Evolutionary conservation across 2,113 vertebrate species (phyloP).

Genomic region (Chiloscyllium plagiosum): DNA sequence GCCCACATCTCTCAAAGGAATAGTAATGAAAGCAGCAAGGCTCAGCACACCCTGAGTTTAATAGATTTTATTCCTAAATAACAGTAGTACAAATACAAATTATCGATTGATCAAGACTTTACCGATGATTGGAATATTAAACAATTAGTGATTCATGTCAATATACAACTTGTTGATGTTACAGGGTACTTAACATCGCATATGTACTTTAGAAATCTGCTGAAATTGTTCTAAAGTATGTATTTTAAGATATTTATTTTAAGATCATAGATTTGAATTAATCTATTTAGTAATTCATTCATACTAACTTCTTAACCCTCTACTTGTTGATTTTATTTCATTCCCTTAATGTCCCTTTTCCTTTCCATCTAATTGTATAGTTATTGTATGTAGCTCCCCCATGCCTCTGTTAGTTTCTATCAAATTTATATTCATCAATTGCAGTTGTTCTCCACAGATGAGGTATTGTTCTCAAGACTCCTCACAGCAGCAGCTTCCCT

Average conservation of each 20-base stretch:
- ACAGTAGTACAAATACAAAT: background rate
- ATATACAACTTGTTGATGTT: background rate
- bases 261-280: background rate
- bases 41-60: background rate
- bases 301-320: background rate
- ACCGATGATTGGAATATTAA: background rate
- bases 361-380: background rate
- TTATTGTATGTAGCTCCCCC: background rate
- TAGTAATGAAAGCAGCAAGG: background rate
- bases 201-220: background rate
- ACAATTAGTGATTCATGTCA: background rate
- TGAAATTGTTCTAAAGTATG: background rate
- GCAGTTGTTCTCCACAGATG: background rate
- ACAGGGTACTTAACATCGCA: background rate
- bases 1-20: background rate
- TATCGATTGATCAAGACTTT: background rate
- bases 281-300: background rate
- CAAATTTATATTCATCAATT: background rate
- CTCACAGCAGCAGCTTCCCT: background rate
- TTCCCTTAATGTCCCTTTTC: background rate
- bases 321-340: background rate
- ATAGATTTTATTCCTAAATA: background rate
- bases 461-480: background rate
- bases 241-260: background rate
- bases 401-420: background rate